phyloP scores from a whole-genome alignment of 2,888 invertebrate genomes.

The Ptilodon capucinus region DNA sequence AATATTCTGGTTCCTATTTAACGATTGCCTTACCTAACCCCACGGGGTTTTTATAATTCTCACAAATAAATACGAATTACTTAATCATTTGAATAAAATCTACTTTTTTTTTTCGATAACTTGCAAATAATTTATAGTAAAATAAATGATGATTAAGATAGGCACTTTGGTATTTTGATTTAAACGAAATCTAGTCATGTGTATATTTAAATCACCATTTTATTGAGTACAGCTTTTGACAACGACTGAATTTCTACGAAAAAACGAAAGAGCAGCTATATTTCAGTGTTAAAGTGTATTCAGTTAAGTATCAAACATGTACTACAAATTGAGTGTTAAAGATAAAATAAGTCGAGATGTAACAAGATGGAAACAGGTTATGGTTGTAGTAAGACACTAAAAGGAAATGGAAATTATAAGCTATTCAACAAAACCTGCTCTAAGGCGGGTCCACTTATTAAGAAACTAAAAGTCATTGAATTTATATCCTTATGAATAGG shows the following conservation, averaged over 20 bases:
- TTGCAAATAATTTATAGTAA: no score
- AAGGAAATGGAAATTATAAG: slow-evolving; percentile 47
- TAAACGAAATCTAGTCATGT: no score
- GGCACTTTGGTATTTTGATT: no score
- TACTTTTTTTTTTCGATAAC: no score
- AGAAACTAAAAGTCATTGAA: slow-evolving; percentile 25
- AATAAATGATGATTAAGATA: no score
- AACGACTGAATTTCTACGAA: background rate
- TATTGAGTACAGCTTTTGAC: no score
- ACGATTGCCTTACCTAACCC: no score
- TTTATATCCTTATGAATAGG: slow-evolving; percentile 21
- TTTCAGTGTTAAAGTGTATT: background rate
- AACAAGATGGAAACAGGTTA: slow-evolving; percentile 45
- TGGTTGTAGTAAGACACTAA: slow-evolving; percentile 38
- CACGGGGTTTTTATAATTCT: no score
- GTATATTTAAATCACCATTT: no score
- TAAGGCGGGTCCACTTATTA: slow-evolving; percentile 25
- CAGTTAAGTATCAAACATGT: background rate
- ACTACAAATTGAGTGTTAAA: background rate
- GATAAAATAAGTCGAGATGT: background rate
- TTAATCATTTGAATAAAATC: no score
- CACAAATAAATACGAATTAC: no score
- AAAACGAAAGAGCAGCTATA: background rate
- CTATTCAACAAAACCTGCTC: slow-evolving; percentile 47
- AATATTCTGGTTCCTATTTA: no score